Evolutionary conservation across 2,113 vertebrate genomes (phyloP), one percentile per base, ranked within the genome.

Genomic region (Prunella fulvescens): DNA sequence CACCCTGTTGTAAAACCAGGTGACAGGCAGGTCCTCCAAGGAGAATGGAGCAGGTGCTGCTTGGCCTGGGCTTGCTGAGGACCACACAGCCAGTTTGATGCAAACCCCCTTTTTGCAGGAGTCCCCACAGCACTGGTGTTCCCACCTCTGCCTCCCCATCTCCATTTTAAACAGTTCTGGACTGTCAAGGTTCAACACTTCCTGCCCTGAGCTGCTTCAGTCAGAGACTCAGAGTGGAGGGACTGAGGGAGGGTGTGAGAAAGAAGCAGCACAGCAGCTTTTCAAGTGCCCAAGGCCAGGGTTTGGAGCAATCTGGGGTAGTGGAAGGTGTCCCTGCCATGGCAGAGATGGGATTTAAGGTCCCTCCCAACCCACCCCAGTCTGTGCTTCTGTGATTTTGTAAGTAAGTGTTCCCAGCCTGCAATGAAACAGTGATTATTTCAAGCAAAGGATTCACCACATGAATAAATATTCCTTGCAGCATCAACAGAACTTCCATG

Each of bases 11-110:
- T 12, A 45, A 62, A 69, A 58, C 2, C 50, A 26, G 53, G 19
- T 15, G 10, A 50, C 45, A 33, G 56, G 35, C 22, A 61, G 77
- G 19, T n/a, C 31, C 51, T 53, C 11, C 4, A 6, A 37, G 67
- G 54, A 57, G 33, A 6, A 0, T 0, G 4, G 45, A 20, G 54
- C 42, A 47, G 1, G 1, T 35, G 40, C 50, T 86, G 62, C 61
- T 71, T 14, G 31, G 31, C 28, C 50, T 61, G 91, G 82, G 10
- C 45, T 47, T 53, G 80, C 54, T n/a, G 37, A 40, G 58, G 14
- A 17, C 54, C 26, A 45, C 39, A 37, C 5, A 39, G 25, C 22
- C 42, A n/a, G 28, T 60, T 44, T 65, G 82, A 22, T 22, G 48
- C 54, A 47, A 40, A 6, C 5, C 10, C n/a, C 15, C 14, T 15